These are phyloP conservation scores for Drosophila mulleri DNA, from an alignment of 2,888 invertebrate genomes.

Conservation along the genomic window DNA sequence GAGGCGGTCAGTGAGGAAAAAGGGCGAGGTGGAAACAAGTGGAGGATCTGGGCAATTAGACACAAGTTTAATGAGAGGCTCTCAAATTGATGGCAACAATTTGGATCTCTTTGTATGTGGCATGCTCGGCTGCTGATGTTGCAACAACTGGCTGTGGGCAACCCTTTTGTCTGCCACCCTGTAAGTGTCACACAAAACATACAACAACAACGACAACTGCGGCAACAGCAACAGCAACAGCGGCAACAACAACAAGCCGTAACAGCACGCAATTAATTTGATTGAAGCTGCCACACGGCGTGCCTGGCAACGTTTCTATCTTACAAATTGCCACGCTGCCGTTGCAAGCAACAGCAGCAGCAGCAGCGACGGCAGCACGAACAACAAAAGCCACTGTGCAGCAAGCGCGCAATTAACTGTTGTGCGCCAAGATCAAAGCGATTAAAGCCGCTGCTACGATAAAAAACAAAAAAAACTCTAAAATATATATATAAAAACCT, in stretches of 20 bases:
- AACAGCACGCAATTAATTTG: conserved; percentile 81
- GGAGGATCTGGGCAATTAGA: conserved; percentile 54
- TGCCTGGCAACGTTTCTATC: conserved; percentile 73
- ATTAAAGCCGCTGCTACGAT: conserved; percentile 74
- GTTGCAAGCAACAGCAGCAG: conserved; percentile 25
- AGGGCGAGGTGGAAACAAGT: no score
- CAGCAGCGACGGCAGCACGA: conserved; percentile 23
- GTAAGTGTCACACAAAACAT: conserved; percentile 58
- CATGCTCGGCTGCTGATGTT: conserved; percentile 4
- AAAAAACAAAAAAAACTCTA: conserved; percentile 2
- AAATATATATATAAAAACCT: not conserved
- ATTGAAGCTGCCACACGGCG: conserved; percentile 84
- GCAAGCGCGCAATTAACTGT: conserved; percentile 84
- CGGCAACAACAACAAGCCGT: conserved; percentile 29
- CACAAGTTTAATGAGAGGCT: conserved; percentile 64
- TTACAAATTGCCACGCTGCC: conserved; percentile 70
- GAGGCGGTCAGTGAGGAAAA: not conserved
- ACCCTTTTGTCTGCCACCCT: conserved; percentile 36
- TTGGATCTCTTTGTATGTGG: not conserved
- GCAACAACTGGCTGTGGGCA: not conserved
- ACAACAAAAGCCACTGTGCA: conserved; percentile 67
- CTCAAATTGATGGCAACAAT: conserved; percentile 41
- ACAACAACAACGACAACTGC: conserved; percentile 8
- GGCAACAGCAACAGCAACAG: conserved; percentile 14
- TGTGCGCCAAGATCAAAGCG: conserved; percentile 83